Evolutionary conservation across 2,797 vertebrate species (phyloP).

Genomic region (Anabacerthia variegaticeps): DNA sequence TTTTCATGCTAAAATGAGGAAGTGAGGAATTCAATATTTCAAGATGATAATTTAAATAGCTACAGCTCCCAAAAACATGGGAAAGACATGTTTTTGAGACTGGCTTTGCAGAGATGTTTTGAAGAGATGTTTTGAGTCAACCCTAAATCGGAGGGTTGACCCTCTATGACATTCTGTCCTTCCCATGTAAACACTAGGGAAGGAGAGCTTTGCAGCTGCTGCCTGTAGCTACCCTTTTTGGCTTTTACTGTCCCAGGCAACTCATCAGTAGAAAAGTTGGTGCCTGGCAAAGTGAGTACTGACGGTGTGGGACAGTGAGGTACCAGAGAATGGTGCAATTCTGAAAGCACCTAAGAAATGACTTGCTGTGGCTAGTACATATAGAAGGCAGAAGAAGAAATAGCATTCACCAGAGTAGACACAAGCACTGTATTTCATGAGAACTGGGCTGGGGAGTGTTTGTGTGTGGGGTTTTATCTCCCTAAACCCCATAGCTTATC

Average conservation of each 20-base stretch:
- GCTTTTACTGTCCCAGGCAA: not conserved
- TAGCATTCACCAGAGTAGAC: fast-evolving
- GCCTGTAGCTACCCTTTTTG: not conserved
- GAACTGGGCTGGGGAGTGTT: not conserved
- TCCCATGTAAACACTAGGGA: not conserved
- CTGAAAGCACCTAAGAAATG: not conserved
- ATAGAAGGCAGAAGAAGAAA: not conserved
- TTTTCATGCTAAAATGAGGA: not conserved
- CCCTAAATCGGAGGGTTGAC: not conserved
- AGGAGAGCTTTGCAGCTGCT: not conserved
- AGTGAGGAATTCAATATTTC: not conserved
- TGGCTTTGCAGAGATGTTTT: not conserved
- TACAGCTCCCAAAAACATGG: not conserved
- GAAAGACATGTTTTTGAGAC: not conserved
- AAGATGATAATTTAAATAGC: not conserved
- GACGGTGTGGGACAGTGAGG: not conserved
- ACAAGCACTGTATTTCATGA: not conserved
- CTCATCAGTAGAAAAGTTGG: not conserved
- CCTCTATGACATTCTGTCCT: not conserved
- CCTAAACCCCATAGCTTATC: not conserved
- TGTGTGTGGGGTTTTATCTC: not conserved
- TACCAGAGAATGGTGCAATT: not conserved
- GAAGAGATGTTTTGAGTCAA: not conserved
- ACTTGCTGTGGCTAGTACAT: not conserved
- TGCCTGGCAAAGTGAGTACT: not conserved